phyloP scores from a whole-genome alignment of 2,797 vertebrate genomes.

The Babyrousa celebensis region DNA sequence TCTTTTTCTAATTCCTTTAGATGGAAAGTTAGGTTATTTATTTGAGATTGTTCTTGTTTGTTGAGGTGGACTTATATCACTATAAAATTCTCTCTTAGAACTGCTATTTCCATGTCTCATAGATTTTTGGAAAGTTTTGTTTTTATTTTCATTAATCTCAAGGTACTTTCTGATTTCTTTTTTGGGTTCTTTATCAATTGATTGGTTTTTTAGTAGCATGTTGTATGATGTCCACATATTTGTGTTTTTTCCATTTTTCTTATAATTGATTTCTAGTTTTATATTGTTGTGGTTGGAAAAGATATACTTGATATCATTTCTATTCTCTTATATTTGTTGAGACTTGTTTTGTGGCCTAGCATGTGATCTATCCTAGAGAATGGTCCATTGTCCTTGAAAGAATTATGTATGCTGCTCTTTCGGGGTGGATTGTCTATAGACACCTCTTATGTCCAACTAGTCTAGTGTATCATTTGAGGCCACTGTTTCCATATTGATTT shows the following conservation, averaged over 20 bases:
- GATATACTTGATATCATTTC: background rate
- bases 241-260: background rate
- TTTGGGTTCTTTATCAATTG: background rate
- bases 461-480: background rate
- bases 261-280: background rate
- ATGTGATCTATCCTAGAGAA: background rate
- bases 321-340: background rate
- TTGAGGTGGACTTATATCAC: background rate
- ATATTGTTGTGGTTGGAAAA: background rate
- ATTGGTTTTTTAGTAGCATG: background rate
- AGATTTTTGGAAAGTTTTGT: background rate
- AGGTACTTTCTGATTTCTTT: background rate
- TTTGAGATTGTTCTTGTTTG: background rate
- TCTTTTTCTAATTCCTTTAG: background rate
- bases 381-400: background rate
- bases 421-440: background rate
- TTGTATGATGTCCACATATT: background rate
- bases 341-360: background rate
- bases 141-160: background rate
- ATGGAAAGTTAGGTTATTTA: background rate
- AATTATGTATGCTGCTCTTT: background rate
- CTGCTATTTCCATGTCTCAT: background rate
- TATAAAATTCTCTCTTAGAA: background rate
- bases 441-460: background rate
- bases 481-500: background rate